Evolutionary conservation across 1,140 invertebrate genomes (phyloP).

Genomic region (Anthonomus grandis): DNA sequence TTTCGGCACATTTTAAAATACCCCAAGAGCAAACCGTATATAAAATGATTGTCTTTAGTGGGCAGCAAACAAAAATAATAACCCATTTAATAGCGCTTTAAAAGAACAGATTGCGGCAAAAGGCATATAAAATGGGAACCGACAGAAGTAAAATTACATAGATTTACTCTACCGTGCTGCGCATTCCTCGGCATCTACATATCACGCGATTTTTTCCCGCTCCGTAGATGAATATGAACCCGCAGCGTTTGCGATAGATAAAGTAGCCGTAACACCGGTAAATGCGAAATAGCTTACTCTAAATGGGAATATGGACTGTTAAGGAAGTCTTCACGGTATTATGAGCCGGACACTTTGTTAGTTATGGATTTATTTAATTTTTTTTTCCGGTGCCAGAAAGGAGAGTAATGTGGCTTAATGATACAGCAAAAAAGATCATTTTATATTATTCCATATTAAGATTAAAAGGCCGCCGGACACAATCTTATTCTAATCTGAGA

Average conservation of each 20-base stretch:
- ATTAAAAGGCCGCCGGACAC: not conserved
- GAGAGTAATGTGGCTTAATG: too few species aligned
- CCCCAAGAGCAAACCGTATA: too few species aligned
- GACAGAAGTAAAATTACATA: conserved; percentile 3
- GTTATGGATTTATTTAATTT: conserved; percentile 16
- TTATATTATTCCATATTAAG: too few species aligned
- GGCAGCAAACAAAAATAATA: too few species aligned
- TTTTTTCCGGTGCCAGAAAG: too few species aligned
- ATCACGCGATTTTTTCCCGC: conserved; percentile 7
- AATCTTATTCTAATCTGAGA: conserved; percentile 3
- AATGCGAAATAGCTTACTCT: conserved; percentile 19
- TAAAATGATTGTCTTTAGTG: too few species aligned
- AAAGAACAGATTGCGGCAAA: too few species aligned
- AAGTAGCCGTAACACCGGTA: conserved; percentile 16
- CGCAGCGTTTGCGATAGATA: conserved; percentile 19
- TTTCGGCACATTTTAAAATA: too few species aligned
- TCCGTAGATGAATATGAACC: conserved; percentile 3
- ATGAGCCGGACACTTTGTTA: conserved; percentile 4
- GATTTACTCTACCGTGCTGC: conserved; percentile 13
- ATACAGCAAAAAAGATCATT: too few species aligned
- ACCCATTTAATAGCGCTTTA: too few species aligned
- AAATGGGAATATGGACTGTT: conserved; percentile 17
- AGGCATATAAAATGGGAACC: not conserved
- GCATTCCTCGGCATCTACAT: conserved; percentile 7
- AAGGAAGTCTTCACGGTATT: conserved; percentile 17